Percentiles rank a stretch among this genome's conserved stretches.
Evolutionary conservation across 1,140 invertebrate species (phyloP).

Genomic region (Rhopalosiphum padi): DNA sequence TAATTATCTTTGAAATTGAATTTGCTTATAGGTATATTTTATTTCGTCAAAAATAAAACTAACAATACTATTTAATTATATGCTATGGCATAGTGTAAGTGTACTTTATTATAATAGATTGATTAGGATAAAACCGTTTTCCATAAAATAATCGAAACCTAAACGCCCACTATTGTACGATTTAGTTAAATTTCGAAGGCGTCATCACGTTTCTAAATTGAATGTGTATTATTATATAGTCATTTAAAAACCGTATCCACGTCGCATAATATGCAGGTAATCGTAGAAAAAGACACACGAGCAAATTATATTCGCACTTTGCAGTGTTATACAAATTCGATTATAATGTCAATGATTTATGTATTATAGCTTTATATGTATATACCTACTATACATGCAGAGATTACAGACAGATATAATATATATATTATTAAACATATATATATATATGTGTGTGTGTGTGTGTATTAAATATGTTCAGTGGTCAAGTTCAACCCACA

Average conservation of each 20-base stretch:
- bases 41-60: not conserved
- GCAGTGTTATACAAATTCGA: conserved; percentile 22
- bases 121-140: conserved; percentile 17
- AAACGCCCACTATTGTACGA: not conserved
- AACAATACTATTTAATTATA: conserved; percentile 20
- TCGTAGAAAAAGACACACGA: not conserved
- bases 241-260: not conserved
- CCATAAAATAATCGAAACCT: not conserved
- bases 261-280: not conserved
- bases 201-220: not conserved
- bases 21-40: not conserved
- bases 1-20: not conserved
- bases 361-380: not conserved
- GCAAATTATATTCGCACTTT: not conserved
- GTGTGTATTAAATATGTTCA: not conserved
- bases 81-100: not conserved
- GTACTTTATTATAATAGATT: not conserved
- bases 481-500: conserved; percentile 18
- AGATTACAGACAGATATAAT: not conserved
- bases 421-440: not conserved
- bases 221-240: not conserved
- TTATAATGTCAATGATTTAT: conserved; percentile 34
- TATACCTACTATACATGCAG: not conserved
- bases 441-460: no score
- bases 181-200: not conserved